Evolutionary conservation across 35 echinoderm and acorn worm species (phyloP), one percentile per base, ranked within the genome.

Genomic region (Eucidaris tribuloides): DNA sequence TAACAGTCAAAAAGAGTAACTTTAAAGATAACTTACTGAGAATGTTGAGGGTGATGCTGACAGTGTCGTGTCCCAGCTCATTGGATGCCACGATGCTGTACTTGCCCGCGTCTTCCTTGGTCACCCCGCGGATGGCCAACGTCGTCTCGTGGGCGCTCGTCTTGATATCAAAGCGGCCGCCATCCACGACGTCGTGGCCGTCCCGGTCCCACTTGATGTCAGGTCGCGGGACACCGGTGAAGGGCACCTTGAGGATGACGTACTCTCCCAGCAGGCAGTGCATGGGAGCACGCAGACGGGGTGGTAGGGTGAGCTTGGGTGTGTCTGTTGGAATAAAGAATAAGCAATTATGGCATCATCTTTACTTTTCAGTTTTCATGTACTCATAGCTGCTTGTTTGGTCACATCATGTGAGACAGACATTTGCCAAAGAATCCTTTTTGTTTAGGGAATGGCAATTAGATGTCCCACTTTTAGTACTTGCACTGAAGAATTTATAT

Each of bases 71-170:
- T 62, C 96, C 96, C 2, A 93, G 49, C 23, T 87, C 82, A 81
- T 99, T 99, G 39, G 87, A 84, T 61, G 84, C 96, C 2, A 99
- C 87, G 27, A 93, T 79, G 18, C 77, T 77, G 62, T 93, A 99
- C 27, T 88, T 92, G 4, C 96, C 96, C 60, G 90, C 79, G 81
- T 99, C 90, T 29, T 76, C 86, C 54, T 89, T 89, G 36, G 82
- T 87, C 30, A 99, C 52, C 37, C 82, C 76, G 31, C 61, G 64
- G 37, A 99, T 92, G 30, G 52, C 80, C 19, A 99, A 64, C 9
- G 79, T 92, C 24, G 81, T 93, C 34, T 99, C 96, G 43, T 71
- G 88, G 27, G 93, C 86, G 15, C 82, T 93, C 5, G 59, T 83
- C 87, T 93, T 99, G 40, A 99, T 88, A 7, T 93, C 96, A 18